Conservation (phyloP, 2,797 vertebrate species). For the Syndactyla subalaris region DNA sequence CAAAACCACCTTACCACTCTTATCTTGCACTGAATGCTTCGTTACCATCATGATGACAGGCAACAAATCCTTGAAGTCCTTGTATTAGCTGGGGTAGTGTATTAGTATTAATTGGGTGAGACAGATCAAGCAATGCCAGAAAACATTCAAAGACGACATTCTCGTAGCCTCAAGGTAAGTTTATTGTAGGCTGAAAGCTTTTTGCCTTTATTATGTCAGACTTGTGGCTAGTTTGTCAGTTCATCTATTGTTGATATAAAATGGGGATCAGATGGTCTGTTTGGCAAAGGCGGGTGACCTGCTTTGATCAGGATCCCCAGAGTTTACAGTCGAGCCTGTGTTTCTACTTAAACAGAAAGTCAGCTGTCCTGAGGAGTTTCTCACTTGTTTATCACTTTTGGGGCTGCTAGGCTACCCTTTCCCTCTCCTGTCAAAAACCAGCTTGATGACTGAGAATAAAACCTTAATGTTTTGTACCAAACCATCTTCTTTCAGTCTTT, state of each 20-base stretch:
- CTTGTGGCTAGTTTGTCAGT: neutral
- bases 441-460: neutral
- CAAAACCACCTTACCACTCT: neutral
- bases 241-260: slow-evolving; percentile 37
- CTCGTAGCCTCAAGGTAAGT: slow-evolving; percentile 31
- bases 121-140: neutral
- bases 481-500: neutral
- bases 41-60: neutral
- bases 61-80: neutral
- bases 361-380: slow-evolving; percentile 14
- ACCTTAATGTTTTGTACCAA: neutral
- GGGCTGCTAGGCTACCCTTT: neutral
- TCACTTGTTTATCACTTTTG: slow-evolving; percentile 23
- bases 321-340: neutral
- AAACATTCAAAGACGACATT: neutral
- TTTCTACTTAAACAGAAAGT: slow-evolving; percentile 28
- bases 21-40: neutral
- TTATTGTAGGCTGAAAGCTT: slow-evolving; percentile 26
- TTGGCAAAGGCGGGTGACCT: slow-evolving; percentile 1
- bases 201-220: slow-evolving; percentile 17
- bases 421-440: neutral
- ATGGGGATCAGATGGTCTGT: slow-evolving; percentile 44
- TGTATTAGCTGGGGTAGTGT: neutral
- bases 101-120: slow-evolving; percentile 50
- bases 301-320: slow-evolving; percentile 53